Base-by-base conservation (phyloP, 2,797 vertebrate genomes). In the Anomalospiza imberbis region DNA sequence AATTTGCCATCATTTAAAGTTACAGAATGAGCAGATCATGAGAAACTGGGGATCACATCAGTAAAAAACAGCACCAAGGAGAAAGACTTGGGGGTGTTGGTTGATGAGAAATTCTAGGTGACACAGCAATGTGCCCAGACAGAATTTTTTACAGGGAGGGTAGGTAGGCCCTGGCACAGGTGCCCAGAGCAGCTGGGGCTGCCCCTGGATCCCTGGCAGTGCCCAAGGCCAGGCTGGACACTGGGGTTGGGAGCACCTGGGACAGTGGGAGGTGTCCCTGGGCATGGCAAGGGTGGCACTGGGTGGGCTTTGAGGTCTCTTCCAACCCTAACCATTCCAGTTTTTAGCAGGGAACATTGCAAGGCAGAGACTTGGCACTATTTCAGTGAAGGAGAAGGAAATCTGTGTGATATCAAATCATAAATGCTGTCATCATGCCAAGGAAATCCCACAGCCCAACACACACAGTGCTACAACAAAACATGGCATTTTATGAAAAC, bases 271-370 rank as follows among this genome's bases (percentile, higher is more conserved):
- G 40, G 28, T 29, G 65, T 76, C 77, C 83, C 83, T 87, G 71
- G 71, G 13, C 22, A 13, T 12, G 13, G 45, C 70, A 4, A 31
- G 26, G 22, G 8, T 9, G 24, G 44, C 4, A 3, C 8, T 32
- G 28, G 12, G 0, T 0, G 40, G 6, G 3, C 0, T 54, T 60
- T 44, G 0, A 1, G 6, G 24, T 48, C 34, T 22, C 7, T 10
- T 29, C 32, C 58, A 14, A 22, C 8, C 12, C 34, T 82, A 60
- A 17, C 4, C 19, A 44, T 10, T 24, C 42, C 32, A 31, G 15
- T 6, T 7, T 4, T 48, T n/a, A 67, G 24, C 34, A 26, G 5
- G 34, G 32, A 91, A 9, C 22, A 13, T 32, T 62, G 70, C 51
- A 50, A 71, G 42, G 28, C 31, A 47, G 54, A 18, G 19, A 12